Evolutionary conservation across 1,140 invertebrate genomes (phyloP).

Genomic region (silkworm (Bombyx mori)): DNA sequence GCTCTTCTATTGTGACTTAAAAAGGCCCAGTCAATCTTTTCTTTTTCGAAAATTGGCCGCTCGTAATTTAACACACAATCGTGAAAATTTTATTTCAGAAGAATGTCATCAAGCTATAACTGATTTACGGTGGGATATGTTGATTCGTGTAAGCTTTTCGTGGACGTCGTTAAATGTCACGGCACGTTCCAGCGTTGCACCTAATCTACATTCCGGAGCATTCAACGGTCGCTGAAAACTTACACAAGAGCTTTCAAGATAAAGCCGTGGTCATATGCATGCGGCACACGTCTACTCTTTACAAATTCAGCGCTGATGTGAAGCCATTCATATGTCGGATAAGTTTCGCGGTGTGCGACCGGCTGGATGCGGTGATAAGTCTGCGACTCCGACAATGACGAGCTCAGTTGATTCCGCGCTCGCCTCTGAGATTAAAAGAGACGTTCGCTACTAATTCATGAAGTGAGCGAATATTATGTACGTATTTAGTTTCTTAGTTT

Average conservation of each 20-base stretch:
- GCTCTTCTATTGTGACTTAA: slow-evolving; percentile 3
- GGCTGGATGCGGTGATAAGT: slow-evolving; percentile 52
- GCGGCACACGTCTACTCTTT: slow-evolving; percentile 60
- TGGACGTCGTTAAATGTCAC: slow-evolving; percentile 9
- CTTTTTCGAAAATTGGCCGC: neutral
- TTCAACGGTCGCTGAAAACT: slow-evolving; percentile 40
- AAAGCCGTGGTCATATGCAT: slow-evolving; percentile 45
- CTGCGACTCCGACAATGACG: slow-evolving; percentile 40
- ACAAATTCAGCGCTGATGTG: slow-evolving; percentile 59
- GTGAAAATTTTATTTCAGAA: no score
- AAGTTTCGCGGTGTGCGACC: slow-evolving; percentile 50
- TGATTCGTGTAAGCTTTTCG: no score
- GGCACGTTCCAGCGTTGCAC: slow-evolving; percentile 7
- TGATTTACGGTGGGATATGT: no score
- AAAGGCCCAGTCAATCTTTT: neutral
- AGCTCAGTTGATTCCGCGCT: no score
- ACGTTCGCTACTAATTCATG: no score
- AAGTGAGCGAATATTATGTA: no score
- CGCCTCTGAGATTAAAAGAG: no score
- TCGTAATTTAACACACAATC: no score
- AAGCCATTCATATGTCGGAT: slow-evolving; percentile 50
- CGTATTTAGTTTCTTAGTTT: no score
- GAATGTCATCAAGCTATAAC: no score
- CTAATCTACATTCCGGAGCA: slow-evolving; percentile 19
- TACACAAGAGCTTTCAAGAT: slow-evolving; percentile 45